Evolutionary conservation across 2,888 invertebrate species (phyloP).

Genomic region (Andrena marginata): DNA sequence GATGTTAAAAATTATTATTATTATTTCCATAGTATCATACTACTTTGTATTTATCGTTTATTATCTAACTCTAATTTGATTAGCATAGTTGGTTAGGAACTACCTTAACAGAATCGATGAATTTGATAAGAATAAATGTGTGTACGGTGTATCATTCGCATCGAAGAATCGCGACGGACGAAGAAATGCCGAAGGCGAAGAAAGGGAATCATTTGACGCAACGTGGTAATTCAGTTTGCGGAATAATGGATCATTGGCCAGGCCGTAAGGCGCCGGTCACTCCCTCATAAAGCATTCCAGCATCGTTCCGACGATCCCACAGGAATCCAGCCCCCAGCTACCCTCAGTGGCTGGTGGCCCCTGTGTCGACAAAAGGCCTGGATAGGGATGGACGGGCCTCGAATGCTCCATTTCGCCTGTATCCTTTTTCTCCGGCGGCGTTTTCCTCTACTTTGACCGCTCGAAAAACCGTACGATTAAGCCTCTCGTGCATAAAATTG

Average conservation of each 20-base stretch:
- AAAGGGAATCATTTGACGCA: conserved; percentile 70
- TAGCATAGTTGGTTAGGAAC: no score
- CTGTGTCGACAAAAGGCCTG: conserved; percentile 56
- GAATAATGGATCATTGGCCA: conserved; percentile 78
- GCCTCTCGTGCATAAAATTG: conserved; percentile 48
- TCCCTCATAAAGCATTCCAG: conserved; percentile 82
- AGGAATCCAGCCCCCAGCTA: conserved; percentile 77
- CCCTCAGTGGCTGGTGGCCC: conserved; percentile 70
- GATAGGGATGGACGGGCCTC: conserved; percentile 55
- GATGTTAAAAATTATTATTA: no score
- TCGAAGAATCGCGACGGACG: conserved; percentile 6
- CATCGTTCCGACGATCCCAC: conserved; percentile 80
- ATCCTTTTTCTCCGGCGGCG: conserved; percentile 48
- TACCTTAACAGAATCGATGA: not conserved
- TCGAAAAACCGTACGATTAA: conserved; percentile 49
- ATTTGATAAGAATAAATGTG: not conserved
- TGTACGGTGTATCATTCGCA: conserved; percentile 1
- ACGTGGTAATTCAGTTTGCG: conserved; percentile 76
- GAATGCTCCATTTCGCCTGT: conserved; percentile 49
- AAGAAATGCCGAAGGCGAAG: conserved; percentile 7
- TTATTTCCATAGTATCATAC: no score
- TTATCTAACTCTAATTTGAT: no score
- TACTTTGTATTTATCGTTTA: no score
- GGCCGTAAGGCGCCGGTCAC: conserved; percentile 79
- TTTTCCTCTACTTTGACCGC: conserved; percentile 49